A percentile compares a stretch with the other conserved stretches of the same genome.
Evolutionary conservation across 1,140 invertebrate genomes (phyloP).

Genomic region (Lasaia peninsularis): DNA sequence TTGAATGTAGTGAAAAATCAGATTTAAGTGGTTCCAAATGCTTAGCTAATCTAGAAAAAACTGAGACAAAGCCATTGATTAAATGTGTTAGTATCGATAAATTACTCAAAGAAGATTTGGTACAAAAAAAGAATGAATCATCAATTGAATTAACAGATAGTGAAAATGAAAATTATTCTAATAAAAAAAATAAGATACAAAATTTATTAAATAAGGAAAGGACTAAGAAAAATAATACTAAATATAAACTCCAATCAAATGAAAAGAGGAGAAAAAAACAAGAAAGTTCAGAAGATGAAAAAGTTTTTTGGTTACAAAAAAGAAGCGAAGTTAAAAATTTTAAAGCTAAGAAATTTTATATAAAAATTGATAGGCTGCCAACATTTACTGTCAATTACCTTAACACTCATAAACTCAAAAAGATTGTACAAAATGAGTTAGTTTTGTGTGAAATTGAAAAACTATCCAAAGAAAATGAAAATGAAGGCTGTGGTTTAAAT

Average conservation of each 20-base stretch:
- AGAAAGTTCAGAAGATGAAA: constrained; percentile 14
- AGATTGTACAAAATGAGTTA: constrained; percentile 35
- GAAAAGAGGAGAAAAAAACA: constrained; percentile 15
- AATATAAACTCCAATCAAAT: constrained; percentile 20
- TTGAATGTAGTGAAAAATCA: constrained; percentile 14
- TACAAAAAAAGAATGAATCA: constrained; percentile 25
- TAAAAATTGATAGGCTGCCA: constrained; percentile 45
- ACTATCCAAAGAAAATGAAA: constrained; percentile 12
- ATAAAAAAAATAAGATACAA: constrained; percentile 12
- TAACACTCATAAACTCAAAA: constrained; percentile 39
- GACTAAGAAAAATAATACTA: constrained; percentile 16
- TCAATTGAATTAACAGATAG: constrained; percentile 25
- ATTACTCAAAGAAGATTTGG: constrained; percentile 44
- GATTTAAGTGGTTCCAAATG: constrained; percentile 18
- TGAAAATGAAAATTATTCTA: constrained; percentile 18
- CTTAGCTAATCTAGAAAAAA: constrained; percentile 17
- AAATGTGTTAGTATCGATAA: constrained; percentile 63
- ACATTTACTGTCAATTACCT: constrained; percentile 42
- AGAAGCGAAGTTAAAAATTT: constrained; percentile 46
- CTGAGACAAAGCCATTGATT: constrained; percentile 38
- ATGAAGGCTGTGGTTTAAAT: constrained; percentile 12
- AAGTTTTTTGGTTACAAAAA: constrained; percentile 41
- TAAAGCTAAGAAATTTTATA: constrained; percentile 44
- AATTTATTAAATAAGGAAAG: constrained; percentile 14
- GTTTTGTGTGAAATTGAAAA: constrained; percentile 33